Percentiles rank a stretch among this genome's conserved stretches.
phyloP scores from a whole-genome alignment of 2,797 vertebrate species.

The Pangasius macronema region DNA sequence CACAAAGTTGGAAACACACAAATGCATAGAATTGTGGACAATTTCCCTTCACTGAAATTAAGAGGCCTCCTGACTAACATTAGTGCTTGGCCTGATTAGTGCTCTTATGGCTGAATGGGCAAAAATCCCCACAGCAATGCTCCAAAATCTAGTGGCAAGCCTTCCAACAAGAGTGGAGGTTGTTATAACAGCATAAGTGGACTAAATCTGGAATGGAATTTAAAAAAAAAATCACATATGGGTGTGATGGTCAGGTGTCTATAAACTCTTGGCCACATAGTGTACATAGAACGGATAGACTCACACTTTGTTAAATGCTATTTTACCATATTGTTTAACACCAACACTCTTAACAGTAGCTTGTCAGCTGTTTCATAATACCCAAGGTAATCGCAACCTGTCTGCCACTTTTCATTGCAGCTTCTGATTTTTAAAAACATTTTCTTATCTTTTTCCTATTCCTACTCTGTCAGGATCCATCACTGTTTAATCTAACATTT shows the following conservation, averaged over 20 bases:
- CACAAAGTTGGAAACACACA: not conserved
- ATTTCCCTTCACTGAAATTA: not conserved
- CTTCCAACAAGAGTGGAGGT: not conserved
- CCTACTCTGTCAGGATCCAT: not conserved
- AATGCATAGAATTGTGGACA: not conserved
- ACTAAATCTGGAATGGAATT: too few relatives aligned
- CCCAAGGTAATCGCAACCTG: not conserved
- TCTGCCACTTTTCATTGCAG: not conserved
- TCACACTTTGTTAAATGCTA: not conserved
- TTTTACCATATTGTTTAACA: not conserved
- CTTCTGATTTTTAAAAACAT: not conserved
- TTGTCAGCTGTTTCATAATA: not conserved
- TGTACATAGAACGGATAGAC: not conserved
- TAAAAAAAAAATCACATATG: too few relatives aligned
- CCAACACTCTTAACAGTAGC: not conserved
- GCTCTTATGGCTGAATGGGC: not conserved
- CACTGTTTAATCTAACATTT: not conserved
- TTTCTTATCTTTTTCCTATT: not conserved
- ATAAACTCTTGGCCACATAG: not conserved
- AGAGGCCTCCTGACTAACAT: not conserved
- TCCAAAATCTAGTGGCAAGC: not conserved
- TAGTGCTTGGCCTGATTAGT: not conserved
- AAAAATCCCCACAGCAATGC: not conserved
- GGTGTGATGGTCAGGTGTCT: not conserved
- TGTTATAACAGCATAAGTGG: too few relatives aligned